Evolutionary conservation across 2,113 vertebrate species (phyloP), one percentile per base, ranked within the genome.

Genomic region (Dicerorhinus sumatrensis): DNA sequence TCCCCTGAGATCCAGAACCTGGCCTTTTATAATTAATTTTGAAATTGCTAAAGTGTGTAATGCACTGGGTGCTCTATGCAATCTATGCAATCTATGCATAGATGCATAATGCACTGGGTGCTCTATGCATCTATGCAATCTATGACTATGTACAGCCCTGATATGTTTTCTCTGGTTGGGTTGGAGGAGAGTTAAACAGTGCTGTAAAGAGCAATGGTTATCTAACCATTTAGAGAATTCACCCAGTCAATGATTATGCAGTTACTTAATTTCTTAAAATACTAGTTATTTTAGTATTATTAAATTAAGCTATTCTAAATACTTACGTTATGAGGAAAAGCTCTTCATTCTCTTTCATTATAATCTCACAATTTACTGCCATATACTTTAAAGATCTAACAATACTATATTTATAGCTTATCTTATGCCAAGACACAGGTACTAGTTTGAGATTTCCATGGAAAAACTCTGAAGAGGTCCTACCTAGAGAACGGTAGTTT

Each of bases 341-440:
- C 20, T 36, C n/a, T 97, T 80, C 86, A 91, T 90, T 73, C 17
- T 97, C n/a, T 73, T 87, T 91, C n/a, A 73, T 80, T 95, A 42
- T 58, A 29, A 76, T 51, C 6, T 72, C n/a, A 65, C 6, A 58
- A 60, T 76, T 82, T 79, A 82, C 87, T 92, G 29, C 29, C 18
- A 86, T 58, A 48, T 88, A n/a, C 77, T 94, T 86, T 31, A 89
- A 62, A 96, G 62, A n/a, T 96, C 8, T 79, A 91, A 73, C 17
- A 73, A 91, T 65, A 65, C 31, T 73, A 2, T 87, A 83, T 76
- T 95, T 90, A 42, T 82, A 88, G 87, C 13, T 65, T 9, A 69
- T 86, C 18, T 75, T 54, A 90, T 46, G 67, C 18, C 14, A 93
- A 77, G 70, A 69, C 10, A n/a, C 63, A 87, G 14, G 82, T 73